Evolutionary conservation across 2,797 vertebrate species (phyloP), one percentile per base, ranked within the genome.

Genomic region (Danio jaintianensis): DNA sequence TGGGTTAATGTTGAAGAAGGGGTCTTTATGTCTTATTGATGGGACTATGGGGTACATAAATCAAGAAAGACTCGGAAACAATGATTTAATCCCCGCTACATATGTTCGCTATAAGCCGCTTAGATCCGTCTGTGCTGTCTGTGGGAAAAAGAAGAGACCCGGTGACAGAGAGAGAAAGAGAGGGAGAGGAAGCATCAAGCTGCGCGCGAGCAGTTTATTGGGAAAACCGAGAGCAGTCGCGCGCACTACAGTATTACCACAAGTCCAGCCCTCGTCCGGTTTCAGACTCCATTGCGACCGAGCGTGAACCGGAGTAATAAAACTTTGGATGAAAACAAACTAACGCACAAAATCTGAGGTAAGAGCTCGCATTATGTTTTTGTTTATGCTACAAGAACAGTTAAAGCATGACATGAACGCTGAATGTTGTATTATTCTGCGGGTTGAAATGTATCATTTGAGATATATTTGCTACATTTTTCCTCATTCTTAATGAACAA

Each of bases 91-190:
- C 68, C 58, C 42, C 48, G 36, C 78, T 55, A 18, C 59, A 72
- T 79, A 64, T 79, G 78, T 56, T 79, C 58, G 52, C 38, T 45
- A 22, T 70, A 79, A 79, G 16, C 78, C 15, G 68, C 38, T 79
- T 70, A 79, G 43, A 79, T 29, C 29, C 22, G 43, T 78, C 75
- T 69, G 43, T 61, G 40, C 45, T 56, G 75, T 42, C 12, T 53
- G 70, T 36, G 58, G 0, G 42, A 13, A 45, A 0, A 72, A 62
- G 62, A 55, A 7, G 29, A 1, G 61, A 40, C 22, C 45, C 16
- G 59, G 40, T 15, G 69, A 12, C 67, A 56, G 50, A 38, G 77
- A 50, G 43, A 56, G 42, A 68, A 52, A 48, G 42, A 29, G 45
- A 52, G 50, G 15, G 48, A n/a, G 67, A 53, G 47, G 42, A 43